Base-by-base conservation (phyloP, 2,888 invertebrate species). In the Masnerella sp. region DNA sequence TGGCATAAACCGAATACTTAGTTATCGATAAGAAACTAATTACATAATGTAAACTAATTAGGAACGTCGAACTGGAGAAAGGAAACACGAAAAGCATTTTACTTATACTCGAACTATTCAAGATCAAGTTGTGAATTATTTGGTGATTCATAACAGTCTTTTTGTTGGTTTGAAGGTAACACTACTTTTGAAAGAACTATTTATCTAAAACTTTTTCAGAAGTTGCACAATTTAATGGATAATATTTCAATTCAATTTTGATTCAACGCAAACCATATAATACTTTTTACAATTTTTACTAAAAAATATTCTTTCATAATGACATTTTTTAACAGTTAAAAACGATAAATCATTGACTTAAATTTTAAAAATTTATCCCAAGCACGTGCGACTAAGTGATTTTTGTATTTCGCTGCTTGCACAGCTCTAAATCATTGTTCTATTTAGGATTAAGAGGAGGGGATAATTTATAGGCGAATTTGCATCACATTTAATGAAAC, bases 21-120 rank as follows among this genome's bases (percentile, higher is more conserved):
- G 38, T 14, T 52, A 38, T 38, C n/a, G 52, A 38, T 52, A 52
- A 52, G 25, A 28, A 7, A 2, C 38, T 15, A 36, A 52, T 52
- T 52, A 52, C 52, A 38, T 32, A 52, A 52, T 38, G 49, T 32
- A 8, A 45, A 45, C n/a, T 30, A 45, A 30, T 30, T 45, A 45
- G 20, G n/a, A 45, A 7, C 30, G 11, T 30, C 28, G 20, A 45
- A 17, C 28, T 11, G 14, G n/a, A 49, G 20, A 9, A 32, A 42
- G 2, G n/a, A 4, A n/a, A 22, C 28, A 45, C 28, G 45, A 45
- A 22, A 45, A 45, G 11, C 28, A 14, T 25, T 45, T 45, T 45
- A 45, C 22, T 40, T 22, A 22, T 22, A 22, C 22, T 4, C 3
- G 22, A 22, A 5, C 36, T 0, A 12, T 14, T 14, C 14, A 36